phyloP scores from a whole-genome alignment of 1,140 invertebrate species.

The Oncopeltus fasciatus region DNA sequence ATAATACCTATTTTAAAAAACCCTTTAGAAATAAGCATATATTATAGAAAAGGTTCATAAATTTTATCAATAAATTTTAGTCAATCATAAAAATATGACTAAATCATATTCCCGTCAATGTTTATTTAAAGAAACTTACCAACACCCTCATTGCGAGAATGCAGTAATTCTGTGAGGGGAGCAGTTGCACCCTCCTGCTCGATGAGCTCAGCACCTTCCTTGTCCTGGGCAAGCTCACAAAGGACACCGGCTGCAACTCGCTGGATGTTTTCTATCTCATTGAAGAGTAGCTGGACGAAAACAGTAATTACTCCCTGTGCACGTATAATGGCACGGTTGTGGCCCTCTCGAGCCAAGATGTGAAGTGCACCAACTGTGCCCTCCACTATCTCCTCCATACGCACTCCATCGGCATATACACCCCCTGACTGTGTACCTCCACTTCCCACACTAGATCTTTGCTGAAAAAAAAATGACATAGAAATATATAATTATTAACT shows the following conservation, averaged over 20 bases:
- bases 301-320: conserved; percentile 86
- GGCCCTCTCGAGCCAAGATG: conserved; percentile 82
- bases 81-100: no score
- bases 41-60: no score
- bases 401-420: conserved; percentile 85
- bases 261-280: conserved; percentile 95
- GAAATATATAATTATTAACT: no score
- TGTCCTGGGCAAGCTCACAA: conserved; percentile 88
- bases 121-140: conserved; percentile 24
- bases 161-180: conserved; percentile 84
- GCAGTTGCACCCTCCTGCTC: conserved; percentile 93
- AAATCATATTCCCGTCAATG: no score
- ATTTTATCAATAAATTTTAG: no score
- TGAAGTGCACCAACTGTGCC: conserved; percentile 93
- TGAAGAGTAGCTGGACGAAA: conserved; percentile 74
- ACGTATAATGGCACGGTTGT: conserved; percentile 83
- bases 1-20: no score
- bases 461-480: no score
- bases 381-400: conserved; percentile 98
- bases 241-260: conserved; percentile 89
- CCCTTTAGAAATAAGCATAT: no score
- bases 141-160: conserved; percentile 79
- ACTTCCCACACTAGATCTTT: conserved; percentile 44
- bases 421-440: conserved; percentile 45
- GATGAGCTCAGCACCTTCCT: conserved; percentile 92